Evolutionary conservation across 2,797 vertebrate species (phyloP).

Genomic region (Propithecus perrieri): DNA sequence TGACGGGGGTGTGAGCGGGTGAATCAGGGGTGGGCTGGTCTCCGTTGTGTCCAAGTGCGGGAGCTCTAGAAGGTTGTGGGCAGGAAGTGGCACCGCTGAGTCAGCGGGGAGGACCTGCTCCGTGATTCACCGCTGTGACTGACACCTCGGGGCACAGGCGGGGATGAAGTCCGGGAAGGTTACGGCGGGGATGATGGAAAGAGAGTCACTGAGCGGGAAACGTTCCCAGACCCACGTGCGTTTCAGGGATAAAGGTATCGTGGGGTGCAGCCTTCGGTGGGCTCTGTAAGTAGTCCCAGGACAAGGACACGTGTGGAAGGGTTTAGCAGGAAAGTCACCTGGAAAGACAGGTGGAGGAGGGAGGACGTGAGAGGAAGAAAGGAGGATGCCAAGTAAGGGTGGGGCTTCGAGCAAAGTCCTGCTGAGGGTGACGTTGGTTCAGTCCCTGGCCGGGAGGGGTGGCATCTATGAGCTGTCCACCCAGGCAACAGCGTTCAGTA

Average conservation of each 20-base stretch:
- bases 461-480: neutral
- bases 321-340: neutral
- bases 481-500: neutral
- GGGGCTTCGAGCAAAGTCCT: neutral
- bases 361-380: neutral
- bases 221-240: neutral
- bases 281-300: neutral
- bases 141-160: neutral
- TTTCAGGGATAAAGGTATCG: neutral
- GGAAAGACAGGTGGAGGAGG: neutral
- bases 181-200: no score
- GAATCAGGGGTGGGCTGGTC: conserved; percentile 41
- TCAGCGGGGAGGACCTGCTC: conserved; percentile 36
- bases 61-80: conserved; percentile 35
- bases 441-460: neutral
- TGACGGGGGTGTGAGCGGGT: conserved; percentile 47
- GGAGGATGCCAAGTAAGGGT: neutral
- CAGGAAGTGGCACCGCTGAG: conserved; percentile 69
- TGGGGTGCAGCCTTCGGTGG: neutral
- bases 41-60: neutral
- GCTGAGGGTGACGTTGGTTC: neutral
- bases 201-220: accelerated
- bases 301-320: neutral
- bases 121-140: neutral
- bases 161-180: neutral